phyloP scores from a whole-genome alignment of 2,797 vertebrate genomes.

The Myioborus miniatus region DNA sequence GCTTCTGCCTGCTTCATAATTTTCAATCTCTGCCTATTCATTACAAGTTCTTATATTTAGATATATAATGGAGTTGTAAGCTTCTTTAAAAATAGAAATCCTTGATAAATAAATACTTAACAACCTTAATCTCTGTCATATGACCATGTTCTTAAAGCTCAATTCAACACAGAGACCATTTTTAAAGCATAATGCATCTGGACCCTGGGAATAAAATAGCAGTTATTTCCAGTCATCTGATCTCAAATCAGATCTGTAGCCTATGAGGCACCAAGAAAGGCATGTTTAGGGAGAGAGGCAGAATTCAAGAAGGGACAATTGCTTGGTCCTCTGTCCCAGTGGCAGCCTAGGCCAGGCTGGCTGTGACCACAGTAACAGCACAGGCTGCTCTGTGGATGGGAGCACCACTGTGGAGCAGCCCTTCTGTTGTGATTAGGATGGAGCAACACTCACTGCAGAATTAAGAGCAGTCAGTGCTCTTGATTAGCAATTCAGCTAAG shows the following conservation, averaged over 20 bases:
- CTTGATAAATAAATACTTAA: slow-evolving; percentile 51
- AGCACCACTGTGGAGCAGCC: neutral
- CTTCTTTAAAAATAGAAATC: slow-evolving; percentile 54
- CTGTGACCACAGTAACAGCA: neutral
- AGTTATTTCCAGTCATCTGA: slow-evolving; percentile 3
- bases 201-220: neutral
- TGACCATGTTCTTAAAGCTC: slow-evolving; percentile 2
- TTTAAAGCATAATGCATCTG: slow-evolving; percentile 32
- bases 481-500: neutral
- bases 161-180: neutral
- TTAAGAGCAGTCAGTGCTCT: fast-evolving
- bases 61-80: slow-evolving; percentile 23
- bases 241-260: neutral
- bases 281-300: neutral
- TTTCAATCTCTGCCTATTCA: neutral
- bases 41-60: slow-evolving; percentile 25
- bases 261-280: neutral
- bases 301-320: neutral
- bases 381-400: fast-evolving
- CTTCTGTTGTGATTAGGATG: neutral
- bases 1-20: neutral
- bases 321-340: neutral
- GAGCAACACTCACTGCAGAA: neutral
- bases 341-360: neutral
- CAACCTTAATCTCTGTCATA: slow-evolving; percentile 54